A percentile compares a stretch with the other conserved stretches of the same genome.
These are phyloP conservation scores for Cyprinella venusta DNA, from an alignment of 2,797 vertebrate species.

Conservation along the genomic window DNA sequence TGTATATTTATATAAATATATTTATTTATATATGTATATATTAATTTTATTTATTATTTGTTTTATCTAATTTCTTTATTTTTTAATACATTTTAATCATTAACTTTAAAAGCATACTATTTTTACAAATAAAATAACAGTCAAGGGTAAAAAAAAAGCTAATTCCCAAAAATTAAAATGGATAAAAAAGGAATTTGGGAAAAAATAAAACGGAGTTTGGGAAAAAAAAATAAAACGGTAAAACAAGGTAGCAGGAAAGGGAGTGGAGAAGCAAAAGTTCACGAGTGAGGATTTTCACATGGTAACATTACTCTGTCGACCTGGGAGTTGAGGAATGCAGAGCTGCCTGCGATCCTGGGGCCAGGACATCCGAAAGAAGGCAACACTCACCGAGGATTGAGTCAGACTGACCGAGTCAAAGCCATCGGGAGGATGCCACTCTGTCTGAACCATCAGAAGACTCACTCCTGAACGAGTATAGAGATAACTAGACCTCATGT, in stretches of 20 bases:
- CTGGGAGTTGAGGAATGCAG: conserved; percentile 70
- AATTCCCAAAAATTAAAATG: too few relatives aligned
- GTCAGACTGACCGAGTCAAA: background rate
- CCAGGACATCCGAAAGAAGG: conserved; percentile 60
- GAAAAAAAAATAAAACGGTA: too few relatives aligned
- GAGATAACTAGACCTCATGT: background rate
- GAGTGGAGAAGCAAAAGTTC: conserved; percentile 16
- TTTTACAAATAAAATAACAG: too few relatives aligned
- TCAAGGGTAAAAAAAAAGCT: too few relatives aligned
- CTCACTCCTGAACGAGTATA: background rate
- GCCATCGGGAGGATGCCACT: background rate
- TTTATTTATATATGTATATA: too few relatives aligned
- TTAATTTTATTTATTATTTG: too few relatives aligned
- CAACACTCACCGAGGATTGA: conserved; percentile 22
- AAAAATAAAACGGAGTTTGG: too few relatives aligned
- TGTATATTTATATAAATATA: too few relatives aligned
- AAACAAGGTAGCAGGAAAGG: background rate
- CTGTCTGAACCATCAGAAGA: background rate
- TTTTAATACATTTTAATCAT: too few relatives aligned
- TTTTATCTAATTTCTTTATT: too few relatives aligned
- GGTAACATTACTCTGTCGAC: conserved; percentile 68
- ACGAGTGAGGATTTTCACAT: conserved; percentile 74
- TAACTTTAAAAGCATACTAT: too few relatives aligned
- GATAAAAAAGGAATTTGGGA: too few relatives aligned
- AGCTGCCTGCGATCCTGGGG: conserved; percentile 56